Conservation (phyloP, 2,888 invertebrate genomes). For the Timema podura region DNA sequence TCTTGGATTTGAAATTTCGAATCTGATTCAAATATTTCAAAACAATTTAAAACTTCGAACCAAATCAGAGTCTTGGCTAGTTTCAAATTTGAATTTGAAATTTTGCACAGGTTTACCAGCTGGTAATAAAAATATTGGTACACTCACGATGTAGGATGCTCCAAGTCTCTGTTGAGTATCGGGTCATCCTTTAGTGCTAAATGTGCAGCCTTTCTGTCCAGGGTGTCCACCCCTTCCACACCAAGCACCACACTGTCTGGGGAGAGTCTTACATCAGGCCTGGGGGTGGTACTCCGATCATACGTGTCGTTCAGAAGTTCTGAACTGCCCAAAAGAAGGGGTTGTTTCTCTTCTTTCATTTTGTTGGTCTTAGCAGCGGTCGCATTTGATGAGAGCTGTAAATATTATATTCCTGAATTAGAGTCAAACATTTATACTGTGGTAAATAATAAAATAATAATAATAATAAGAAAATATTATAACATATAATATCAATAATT, state of each 20-base stretch:
- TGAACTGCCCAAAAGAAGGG: slow-evolving; percentile 48
- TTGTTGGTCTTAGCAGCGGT: slow-evolving; percentile 9
- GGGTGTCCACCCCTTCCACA: slow-evolving; percentile 27
- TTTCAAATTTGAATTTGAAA: no score
- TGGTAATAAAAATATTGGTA: slow-evolving; percentile 46
- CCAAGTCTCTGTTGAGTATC: slow-evolving; percentile 62
- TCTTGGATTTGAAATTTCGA: no score
- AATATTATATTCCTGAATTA: no score
- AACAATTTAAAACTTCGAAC: no score
- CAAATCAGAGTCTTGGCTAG: no score
- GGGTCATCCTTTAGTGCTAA: slow-evolving; percentile 47
- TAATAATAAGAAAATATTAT: no score
- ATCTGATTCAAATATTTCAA: no score
- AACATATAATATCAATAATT: no score
- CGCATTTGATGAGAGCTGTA: no score
- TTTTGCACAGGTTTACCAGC: no score
- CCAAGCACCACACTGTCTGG: slow-evolving; percentile 46
- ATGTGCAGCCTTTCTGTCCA: slow-evolving; percentile 36
- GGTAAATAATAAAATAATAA: no score
- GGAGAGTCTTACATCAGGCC: slow-evolving; percentile 45
- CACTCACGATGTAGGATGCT: slow-evolving; percentile 76
- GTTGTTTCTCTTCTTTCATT: slow-evolving; percentile 62
- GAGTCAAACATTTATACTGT: no score
- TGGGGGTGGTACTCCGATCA: slow-evolving; percentile 34
- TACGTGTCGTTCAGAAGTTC: slow-evolving; percentile 35